Conservation (phyloP, 2,888 invertebrate species). For the Acanthosepion lycidas region DNA sequence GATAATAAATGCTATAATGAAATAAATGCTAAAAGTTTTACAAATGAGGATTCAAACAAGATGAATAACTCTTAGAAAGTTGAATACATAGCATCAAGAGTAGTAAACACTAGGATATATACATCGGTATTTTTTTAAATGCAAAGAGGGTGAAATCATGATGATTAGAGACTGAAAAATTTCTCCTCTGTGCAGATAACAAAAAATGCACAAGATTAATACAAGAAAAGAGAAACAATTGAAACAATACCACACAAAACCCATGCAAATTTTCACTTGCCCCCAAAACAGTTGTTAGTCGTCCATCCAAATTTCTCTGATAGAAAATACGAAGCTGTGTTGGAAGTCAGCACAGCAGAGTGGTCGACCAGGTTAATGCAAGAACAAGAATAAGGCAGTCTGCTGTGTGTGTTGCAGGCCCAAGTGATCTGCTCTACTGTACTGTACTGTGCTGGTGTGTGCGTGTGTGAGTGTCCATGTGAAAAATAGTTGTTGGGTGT, state of each 20-base stretch:
- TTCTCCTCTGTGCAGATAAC: too few relatives aligned
- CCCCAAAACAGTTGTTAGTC: neutral
- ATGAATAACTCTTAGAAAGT: neutral
- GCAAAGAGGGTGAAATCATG: neutral
- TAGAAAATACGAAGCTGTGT: constrained; percentile 16
- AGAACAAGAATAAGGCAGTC: constrained; percentile 13
- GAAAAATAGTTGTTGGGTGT: neutral
- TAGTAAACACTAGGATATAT: neutral
- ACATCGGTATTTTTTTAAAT: neutral
- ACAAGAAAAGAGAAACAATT: neutral
- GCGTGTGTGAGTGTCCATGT: constrained; percentile 1
- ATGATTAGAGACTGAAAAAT: neutral
- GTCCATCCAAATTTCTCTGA: neutral
- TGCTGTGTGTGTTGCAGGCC: constrained; percentile 6
- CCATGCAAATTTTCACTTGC: constrained; percentile 6
- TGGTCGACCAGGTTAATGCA: constrained; percentile 33
- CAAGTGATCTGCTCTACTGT: neutral
- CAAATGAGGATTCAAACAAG: neutral
- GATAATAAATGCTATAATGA: neutral
- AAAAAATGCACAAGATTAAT: neutral
- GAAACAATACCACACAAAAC: neutral
- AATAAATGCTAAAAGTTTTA: neutral
- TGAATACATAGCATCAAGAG: too few relatives aligned
- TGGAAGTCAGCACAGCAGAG: neutral
- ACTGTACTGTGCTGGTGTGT: neutral